phyloP scores from a whole-genome alignment of 1,140 invertebrate species.

The Drosophila guanche region DNA sequence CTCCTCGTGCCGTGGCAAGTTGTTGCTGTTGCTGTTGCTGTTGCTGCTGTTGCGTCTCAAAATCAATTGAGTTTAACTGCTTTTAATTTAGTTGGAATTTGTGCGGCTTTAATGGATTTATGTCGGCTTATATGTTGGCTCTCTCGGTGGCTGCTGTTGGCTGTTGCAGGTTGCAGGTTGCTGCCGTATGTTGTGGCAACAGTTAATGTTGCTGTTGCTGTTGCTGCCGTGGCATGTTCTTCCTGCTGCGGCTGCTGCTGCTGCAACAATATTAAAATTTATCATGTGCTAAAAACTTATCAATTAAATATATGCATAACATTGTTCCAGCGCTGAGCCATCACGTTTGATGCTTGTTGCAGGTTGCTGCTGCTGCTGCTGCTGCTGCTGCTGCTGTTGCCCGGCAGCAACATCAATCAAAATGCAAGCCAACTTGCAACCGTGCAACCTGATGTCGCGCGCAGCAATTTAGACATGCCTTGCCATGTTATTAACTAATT shows the following conservation, averaged over 20 bases:
- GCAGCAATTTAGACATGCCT: slow-evolving; percentile 82
- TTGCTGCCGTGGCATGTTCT: slow-evolving; percentile 8
- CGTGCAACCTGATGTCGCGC: slow-evolving; percentile 54
- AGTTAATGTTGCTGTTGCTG: slow-evolving; percentile 19
- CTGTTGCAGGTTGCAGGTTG: slow-evolving; percentile 35
- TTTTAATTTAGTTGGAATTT: slow-evolving; percentile 81
- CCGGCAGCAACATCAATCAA: slow-evolving; percentile 77
- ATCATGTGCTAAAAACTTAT: slow-evolving; percentile 84
- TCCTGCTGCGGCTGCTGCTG: slow-evolving; percentile 25
- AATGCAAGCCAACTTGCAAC: slow-evolving; percentile 66
- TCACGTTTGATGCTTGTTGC: slow-evolving; percentile 1
- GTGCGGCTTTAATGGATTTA: slow-evolving; percentile 79
- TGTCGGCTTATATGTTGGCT: slow-evolving; percentile 67
- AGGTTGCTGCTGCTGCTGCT: slow-evolving; percentile 24
- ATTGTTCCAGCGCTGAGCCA: slow-evolving; percentile 48
- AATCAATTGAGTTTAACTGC: slow-evolving; percentile 81
- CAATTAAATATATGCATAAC: slow-evolving; percentile 83
- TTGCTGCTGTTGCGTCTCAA: slow-evolving; percentile 63
- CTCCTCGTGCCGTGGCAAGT: slow-evolving; percentile 18
- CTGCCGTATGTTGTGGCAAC: slow-evolving; percentile 22
- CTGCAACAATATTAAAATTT: slow-evolving; percentile 79
- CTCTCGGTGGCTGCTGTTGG: slow-evolving; percentile 21
- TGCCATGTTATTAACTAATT: slow-evolving; percentile 84
- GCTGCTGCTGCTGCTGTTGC: slow-evolving; percentile 21
- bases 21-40: slow-evolving; percentile 33